A percentile compares a stretch with the other conserved stretches of the same genome.
phyloP scores from a whole-genome alignment of 2,888 invertebrate species.

The Drosophila mercatorum region DNA sequence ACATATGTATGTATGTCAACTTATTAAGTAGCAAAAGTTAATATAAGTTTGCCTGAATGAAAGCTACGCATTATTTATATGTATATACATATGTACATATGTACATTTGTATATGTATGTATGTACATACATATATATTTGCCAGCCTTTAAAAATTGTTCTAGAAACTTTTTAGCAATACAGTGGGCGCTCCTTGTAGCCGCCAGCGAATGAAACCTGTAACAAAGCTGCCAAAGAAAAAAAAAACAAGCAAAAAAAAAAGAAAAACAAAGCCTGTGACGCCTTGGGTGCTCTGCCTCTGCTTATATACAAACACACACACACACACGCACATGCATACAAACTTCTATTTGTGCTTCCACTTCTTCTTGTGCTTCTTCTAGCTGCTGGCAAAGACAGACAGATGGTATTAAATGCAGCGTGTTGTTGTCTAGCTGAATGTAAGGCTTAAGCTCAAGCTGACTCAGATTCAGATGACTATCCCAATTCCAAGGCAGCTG shows the following conservation, averaged over 20 bases:
- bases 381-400: conserved; percentile 14
- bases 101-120: neutral
- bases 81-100: neutral
- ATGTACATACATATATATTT: neutral
- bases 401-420: conserved; percentile 38
- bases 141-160: conserved; percentile 14
- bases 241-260: conserved; percentile 2
- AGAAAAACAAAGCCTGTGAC: conserved; percentile 6
- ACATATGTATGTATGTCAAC: neutral
- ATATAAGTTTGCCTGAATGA: neutral
- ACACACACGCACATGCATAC: neutral
- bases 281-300: neutral
- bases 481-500: conserved; percentile 58
- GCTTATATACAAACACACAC: neutral
- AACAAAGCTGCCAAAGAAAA: conserved; percentile 2
- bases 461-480: conserved; percentile 56
- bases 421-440: conserved; percentile 40
- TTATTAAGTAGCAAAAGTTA: neutral
- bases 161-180: conserved; percentile 7
- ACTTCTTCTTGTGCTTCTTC: neutral
- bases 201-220: conserved; percentile 8
- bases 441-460: conserved; percentile 34
- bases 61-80: neutral
- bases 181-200: conserved; percentile 8
- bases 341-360: conserved; percentile 1